Percentiles rank a stretch among this genome's conserved stretches.
These are phyloP conservation scores for Drosophila neotestacea DNA, from an alignment of 2,888 invertebrate species.

Conservation along the genomic window DNA sequence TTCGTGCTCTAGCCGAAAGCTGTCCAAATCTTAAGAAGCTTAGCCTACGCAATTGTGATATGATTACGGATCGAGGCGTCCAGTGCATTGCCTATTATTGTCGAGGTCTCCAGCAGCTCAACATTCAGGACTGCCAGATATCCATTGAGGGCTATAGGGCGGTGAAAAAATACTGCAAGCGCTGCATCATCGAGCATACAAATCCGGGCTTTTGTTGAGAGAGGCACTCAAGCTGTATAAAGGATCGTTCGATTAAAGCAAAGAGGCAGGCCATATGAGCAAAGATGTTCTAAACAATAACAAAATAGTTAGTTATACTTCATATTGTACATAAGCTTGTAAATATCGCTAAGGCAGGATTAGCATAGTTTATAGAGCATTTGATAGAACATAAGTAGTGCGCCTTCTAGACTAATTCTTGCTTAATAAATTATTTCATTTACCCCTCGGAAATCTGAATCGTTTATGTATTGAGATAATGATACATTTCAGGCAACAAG, in stretches of 20 bases:
- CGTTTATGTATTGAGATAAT: constrained; percentile 10
- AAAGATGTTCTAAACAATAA: constrained; percentile 61
- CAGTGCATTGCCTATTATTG: constrained; percentile 96
- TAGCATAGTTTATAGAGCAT: constrained; percentile 54
- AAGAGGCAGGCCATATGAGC: constrained; percentile 77
- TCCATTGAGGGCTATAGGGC: constrained; percentile 95
- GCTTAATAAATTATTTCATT: constrained; percentile 73
- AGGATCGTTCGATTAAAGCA: constrained; percentile 47
- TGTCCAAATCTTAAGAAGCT: constrained; percentile 96
- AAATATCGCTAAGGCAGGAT: constrained; percentile 32
- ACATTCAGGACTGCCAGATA: constrained; percentile 96
- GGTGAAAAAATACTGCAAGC: constrained; percentile 95
- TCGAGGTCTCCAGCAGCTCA: constrained; percentile 94
- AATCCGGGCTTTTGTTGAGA: constrained; percentile 95
- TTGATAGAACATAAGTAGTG: constrained; percentile 64
- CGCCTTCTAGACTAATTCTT: constrained; percentile 69
- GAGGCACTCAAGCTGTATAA: too few species aligned
- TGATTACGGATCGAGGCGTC: constrained; percentile 94
- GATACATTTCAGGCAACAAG: not conserved
- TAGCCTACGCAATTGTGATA: constrained; percentile 95
- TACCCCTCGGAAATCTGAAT: constrained; percentile 9
- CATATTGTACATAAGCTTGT: constrained; percentile 60
- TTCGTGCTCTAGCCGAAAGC: constrained; percentile 94
- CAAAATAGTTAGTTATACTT: constrained; percentile 22
- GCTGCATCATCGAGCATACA: constrained; percentile 97